A percentile compares a stretch with the other conserved stretches of the same genome.
These are phyloP conservation scores for Loripinus fragilis DNA, from an alignment of 2,888 invertebrate species.

Conservation along the genomic window DNA sequence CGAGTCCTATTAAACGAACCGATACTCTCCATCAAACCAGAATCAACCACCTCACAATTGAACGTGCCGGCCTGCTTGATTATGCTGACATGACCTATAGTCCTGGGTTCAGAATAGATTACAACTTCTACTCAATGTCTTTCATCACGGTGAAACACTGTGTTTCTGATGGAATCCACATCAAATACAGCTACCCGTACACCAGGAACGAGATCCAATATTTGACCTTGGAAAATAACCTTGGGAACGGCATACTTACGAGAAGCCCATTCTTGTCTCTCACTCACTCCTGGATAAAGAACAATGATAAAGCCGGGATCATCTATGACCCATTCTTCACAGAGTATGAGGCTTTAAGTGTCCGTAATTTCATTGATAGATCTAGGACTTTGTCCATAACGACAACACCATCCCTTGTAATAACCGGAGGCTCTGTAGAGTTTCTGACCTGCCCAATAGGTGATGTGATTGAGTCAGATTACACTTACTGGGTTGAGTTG, in stretches of 20 bases:
- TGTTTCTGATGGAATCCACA: slow-evolving; percentile 95
- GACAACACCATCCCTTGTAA: slow-evolving; percentile 20
- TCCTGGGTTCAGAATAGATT: slow-evolving; percentile 86
- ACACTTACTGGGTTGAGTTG: slow-evolving; percentile 66
- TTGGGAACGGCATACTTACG: slow-evolving; percentile 92
- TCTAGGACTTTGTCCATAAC: slow-evolving; percentile 61
- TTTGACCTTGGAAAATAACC: slow-evolving; percentile 84
- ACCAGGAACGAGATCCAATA: slow-evolving; percentile 89
- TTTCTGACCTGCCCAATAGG: slow-evolving; percentile 70
- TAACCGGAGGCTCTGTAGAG: slow-evolving; percentile 65
- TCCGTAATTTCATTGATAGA: slow-evolving; percentile 76
- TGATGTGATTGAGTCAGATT: slow-evolving; percentile 37
- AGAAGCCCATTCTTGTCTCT: slow-evolving; percentile 88
- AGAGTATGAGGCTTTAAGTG: slow-evolving; percentile 78
- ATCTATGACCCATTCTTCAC: slow-evolving; percentile 95
- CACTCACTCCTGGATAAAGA: slow-evolving; percentile 89
- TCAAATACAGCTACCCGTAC: slow-evolving; percentile 97
- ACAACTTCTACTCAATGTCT: slow-evolving; percentile 85
- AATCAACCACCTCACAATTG: slow-evolving; percentile 72
- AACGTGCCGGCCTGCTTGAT: slow-evolving; percentile 93
- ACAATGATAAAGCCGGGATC: slow-evolving; percentile 94
- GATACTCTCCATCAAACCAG: slow-evolving; percentile 63
- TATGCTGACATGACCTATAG: slow-evolving; percentile 90
- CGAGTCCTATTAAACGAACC: slow-evolving; percentile 61
- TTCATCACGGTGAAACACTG: slow-evolving; percentile 90